Evolutionary conservation across 2,888 invertebrate genomes (phyloP).

Genomic region (Papilio gigon): DNA sequence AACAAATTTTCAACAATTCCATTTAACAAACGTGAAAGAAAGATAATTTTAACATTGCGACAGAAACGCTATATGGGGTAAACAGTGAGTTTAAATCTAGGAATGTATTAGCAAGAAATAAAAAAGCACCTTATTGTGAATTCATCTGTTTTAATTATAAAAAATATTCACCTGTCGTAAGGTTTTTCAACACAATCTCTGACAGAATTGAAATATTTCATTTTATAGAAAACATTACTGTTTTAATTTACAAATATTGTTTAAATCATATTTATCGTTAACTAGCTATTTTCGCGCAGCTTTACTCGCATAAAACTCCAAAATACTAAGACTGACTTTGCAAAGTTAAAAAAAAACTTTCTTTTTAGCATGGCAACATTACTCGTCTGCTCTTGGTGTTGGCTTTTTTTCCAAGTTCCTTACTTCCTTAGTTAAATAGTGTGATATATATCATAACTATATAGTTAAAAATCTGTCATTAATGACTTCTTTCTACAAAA

Average conservation of each 20-base stretch:
- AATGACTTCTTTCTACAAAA: too few relatives aligned
- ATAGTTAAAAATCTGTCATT: too few relatives aligned
- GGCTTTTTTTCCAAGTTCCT: too few relatives aligned
- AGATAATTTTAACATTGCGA: constrained; percentile 19
- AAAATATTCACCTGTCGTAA: background rate
- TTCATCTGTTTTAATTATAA: background rate
- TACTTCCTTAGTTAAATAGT: too few relatives aligned
- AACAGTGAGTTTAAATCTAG: constrained; percentile 54
- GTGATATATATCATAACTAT: too few relatives aligned
- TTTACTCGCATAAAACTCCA: too few relatives aligned
- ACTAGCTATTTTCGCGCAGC: too few relatives aligned
- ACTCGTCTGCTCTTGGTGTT: too few relatives aligned
- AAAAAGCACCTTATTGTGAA: constrained; percentile 67
- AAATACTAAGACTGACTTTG: too few relatives aligned
- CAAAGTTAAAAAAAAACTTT: too few relatives aligned
- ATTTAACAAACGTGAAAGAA: constrained; percentile 55
- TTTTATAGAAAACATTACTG: background rate
- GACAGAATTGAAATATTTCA: background rate
- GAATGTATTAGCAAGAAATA: constrained; percentile 69
- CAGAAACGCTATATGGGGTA: background rate
- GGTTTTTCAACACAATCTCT: background rate
- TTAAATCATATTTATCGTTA: too few relatives aligned
- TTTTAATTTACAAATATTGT: background rate
- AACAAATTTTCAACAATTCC: constrained; percentile 76
- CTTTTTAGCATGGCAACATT: too few relatives aligned